These are phyloP conservation scores for Apocheima hispidaria DNA, from an alignment of 2,888 invertebrate species.

Conservation along the genomic window DNA sequence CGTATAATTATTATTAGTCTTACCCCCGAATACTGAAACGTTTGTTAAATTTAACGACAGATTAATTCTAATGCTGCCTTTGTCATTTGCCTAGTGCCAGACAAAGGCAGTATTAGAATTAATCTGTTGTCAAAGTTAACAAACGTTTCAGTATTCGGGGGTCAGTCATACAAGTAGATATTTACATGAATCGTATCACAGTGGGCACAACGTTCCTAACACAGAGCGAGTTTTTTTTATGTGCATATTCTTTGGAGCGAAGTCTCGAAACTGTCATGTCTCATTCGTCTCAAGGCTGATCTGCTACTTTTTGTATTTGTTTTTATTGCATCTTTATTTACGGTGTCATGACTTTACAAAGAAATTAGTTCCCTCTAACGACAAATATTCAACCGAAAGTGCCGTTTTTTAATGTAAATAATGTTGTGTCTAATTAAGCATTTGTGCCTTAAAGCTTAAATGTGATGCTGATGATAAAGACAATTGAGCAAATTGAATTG, in stretches of 20 bases:
- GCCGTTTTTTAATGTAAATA: neutral
- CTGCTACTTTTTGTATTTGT: too few relatives aligned
- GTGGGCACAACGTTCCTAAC: too few relatives aligned
- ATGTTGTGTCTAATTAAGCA: neutral
- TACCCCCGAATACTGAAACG: constrained; percentile 19
- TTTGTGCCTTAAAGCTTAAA: constrained; percentile 5
- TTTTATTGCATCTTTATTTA: too few relatives aligned
- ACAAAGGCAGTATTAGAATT: too few relatives aligned
- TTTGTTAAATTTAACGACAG: too few relatives aligned
- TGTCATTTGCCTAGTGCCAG: too few relatives aligned
- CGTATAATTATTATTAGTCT: neutral
- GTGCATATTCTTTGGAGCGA: constrained; percentile 60
- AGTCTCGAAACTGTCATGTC: constrained; percentile 45
- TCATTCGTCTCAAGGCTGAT: constrained; percentile 64
- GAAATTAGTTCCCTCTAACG: constrained; percentile 1
- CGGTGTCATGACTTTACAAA: constrained; percentile 20
- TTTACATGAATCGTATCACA: constrained; percentile 44
- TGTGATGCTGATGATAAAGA: constrained; percentile 18
- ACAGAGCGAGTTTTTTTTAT: too few relatives aligned
- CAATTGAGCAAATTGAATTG: constrained; percentile 43
- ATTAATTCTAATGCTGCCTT: too few relatives aligned
- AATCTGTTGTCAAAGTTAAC: too few relatives aligned
- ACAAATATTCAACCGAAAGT: neutral
- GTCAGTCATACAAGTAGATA: constrained; percentile 51
- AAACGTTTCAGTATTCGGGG: too few relatives aligned